Conservation (phyloP, 2,797 vertebrate genomes). For the Chelonia mydas region DNA sequence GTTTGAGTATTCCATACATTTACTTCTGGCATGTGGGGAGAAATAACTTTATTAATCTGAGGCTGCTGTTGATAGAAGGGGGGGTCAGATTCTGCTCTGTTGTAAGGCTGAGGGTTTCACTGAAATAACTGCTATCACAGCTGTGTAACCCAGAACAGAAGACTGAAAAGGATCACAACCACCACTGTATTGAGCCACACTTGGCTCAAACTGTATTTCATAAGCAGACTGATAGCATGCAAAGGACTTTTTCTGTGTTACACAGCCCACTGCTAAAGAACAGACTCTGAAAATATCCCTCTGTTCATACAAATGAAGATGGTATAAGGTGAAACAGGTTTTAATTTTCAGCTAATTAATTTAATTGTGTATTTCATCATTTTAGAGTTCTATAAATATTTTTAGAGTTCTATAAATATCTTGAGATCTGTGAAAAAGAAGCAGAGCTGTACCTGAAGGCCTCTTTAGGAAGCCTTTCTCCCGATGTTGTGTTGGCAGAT, state of each 20-base stretch:
- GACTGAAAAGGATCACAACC: conserved; percentile 51
- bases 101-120: conserved; percentile 52
- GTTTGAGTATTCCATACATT: conserved; percentile 19
- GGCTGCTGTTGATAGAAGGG: conserved; percentile 51
- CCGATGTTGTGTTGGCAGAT: rapidly evolving
- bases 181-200: conserved; percentile 54
- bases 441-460: background rate
- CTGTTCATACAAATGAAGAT: background rate
- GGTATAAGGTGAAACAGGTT: background rate
- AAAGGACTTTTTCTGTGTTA: conserved; percentile 22
- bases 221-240: conserved; percentile 21
- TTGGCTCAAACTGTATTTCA: conserved; percentile 59
- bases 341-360: background rate
- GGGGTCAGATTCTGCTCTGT: conserved; percentile 45
- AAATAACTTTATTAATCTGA: conserved; percentile 46
- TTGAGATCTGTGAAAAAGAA: background rate
- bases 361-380: background rate
- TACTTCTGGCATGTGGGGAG: conserved; percentile 9
- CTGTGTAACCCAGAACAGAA: conserved; percentile 57
- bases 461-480: background rate
- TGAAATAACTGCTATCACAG: conserved; percentile 58
- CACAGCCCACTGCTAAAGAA: conserved; percentile 1
- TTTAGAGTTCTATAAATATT: rapidly evolving
- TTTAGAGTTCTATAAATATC: rapidly evolving
- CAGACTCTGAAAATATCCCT: background rate